phyloP scores from a whole-genome alignment of 2,888 invertebrate species.

The Oscheius sp. region DNA sequence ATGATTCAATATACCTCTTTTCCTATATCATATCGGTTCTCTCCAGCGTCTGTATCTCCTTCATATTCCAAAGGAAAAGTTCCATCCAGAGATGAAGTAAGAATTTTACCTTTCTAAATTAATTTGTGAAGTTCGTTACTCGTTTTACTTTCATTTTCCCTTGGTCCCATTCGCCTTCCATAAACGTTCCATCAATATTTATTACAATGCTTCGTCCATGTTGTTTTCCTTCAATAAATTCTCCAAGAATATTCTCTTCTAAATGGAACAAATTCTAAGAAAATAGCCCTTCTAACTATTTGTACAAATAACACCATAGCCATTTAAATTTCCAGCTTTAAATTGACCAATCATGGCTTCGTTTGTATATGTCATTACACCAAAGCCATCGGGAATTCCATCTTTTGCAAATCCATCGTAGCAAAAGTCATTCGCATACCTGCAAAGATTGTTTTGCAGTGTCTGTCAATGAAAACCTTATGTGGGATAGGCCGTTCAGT shows the following conservation, averaged over 20 bases:
- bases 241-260: conserved; percentile 25
- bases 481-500: conserved; percentile 23
- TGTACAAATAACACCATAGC: conserved; percentile 10
- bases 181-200: conserved; percentile 13
- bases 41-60: conserved; percentile 10
- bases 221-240: conserved; percentile 7
- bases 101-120: conserved; percentile 8
- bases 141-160: conserved; percentile 8
- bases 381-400: conserved; percentile 19
- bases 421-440: conserved; percentile 11
- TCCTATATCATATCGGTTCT: background rate
- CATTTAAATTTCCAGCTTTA: background rate
- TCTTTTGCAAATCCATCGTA: conserved; percentile 20
- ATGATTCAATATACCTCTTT: background rate
- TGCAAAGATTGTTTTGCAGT: background rate
- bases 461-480: conserved; percentile 24
- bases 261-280: background rate
- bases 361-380: conserved; percentile 5
- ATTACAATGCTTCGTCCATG: conserved; percentile 20
- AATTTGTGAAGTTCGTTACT: background rate
- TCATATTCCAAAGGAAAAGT: conserved; percentile 10
- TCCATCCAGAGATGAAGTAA: background rate
- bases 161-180: conserved; percentile 19
- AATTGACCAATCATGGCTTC: conserved; percentile 19
- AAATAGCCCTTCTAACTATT: background rate